Evolutionary conservation across 2,113 vertebrate genomes (phyloP).

Genomic region (Microcebus tavaratra): DNA sequence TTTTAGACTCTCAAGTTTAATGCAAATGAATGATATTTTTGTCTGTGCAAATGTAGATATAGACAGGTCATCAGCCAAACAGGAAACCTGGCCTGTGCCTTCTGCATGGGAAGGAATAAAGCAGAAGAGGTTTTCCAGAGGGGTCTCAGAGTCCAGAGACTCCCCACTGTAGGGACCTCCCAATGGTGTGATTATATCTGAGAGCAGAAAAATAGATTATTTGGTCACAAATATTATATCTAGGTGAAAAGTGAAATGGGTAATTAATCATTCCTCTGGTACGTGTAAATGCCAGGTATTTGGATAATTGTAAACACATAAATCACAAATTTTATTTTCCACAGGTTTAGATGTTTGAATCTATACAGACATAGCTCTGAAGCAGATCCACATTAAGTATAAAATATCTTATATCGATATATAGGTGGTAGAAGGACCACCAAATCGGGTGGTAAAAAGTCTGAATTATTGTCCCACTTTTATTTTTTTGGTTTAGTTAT

Average conservation of each 20-base stretch:
- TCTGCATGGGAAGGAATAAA: not conserved
- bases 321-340: not conserved
- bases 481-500: not conserved
- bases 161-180: not conserved
- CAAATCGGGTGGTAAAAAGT: not conserved
- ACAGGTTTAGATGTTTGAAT: not conserved
- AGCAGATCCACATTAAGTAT: not conserved
- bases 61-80: not conserved
- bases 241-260: not conserved
- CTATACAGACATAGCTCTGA: not conserved
- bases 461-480: not conserved
- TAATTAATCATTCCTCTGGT: not conserved
- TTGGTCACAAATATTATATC: not conserved
- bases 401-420: not conserved
- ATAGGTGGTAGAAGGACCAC: not conserved
- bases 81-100: not conserved
- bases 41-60: not conserved
- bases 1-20: not conserved
- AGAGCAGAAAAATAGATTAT: not conserved
- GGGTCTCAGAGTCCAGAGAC: not conserved
- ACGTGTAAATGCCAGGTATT: not conserved
- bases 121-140: not conserved
- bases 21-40: not conserved
- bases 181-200: not conserved
- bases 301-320: not conserved